Base-by-base conservation (phyloP, 1,140 invertebrate species). In the Ruditapes philippinarum region DNA sequence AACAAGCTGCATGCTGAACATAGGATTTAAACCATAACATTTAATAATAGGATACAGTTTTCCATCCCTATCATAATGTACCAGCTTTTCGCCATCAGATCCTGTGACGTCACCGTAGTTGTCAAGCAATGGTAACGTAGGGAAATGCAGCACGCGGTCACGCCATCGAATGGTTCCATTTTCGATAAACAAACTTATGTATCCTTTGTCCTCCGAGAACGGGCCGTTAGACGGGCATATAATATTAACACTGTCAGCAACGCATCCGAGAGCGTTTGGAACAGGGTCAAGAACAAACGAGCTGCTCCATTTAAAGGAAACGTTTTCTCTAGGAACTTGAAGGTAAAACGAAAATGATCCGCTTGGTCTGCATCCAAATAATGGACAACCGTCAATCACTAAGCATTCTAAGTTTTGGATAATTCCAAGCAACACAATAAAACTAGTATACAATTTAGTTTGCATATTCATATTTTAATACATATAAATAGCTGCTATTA, bases 311-410 rank as follows among this genome's bases (percentile, higher is more conserved):
- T 81, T 68, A 12, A 89, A 11, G 0, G 76, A 45, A 33, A 51
- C 73, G 2, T 68, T 51, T 17, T 62, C 4, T 62, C 45, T 19
- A 0, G 88, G 87, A 14, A 91, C 42, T 62, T 70, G 74, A 5
- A 88, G 78, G 57, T 88, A 84, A 65, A 91, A 87, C 0, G 92
- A 88, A 70, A 93, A 93, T 19, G 91, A 86, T 17, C 91, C 91
- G 19, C 88, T 89, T 0, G 92, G 88, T 19, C 88, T 40, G 70
- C 92, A 93, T 0, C 92, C 92, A 28, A 78, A 91, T 22, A 88
- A 54, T 0, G 92, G 92, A 68, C 92, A 93, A n/a, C 91, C 91
- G 33, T 88, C 89, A 22, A 90, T 83, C 14, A 62, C 57, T 28
- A 62, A 62, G 28, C 57, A n/a, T 7, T 14, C n/a, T 62, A 25